Evolutionary conservation across 2,797 vertebrate genomes (phyloP).

Genomic region (Onychomys torridus): DNA sequence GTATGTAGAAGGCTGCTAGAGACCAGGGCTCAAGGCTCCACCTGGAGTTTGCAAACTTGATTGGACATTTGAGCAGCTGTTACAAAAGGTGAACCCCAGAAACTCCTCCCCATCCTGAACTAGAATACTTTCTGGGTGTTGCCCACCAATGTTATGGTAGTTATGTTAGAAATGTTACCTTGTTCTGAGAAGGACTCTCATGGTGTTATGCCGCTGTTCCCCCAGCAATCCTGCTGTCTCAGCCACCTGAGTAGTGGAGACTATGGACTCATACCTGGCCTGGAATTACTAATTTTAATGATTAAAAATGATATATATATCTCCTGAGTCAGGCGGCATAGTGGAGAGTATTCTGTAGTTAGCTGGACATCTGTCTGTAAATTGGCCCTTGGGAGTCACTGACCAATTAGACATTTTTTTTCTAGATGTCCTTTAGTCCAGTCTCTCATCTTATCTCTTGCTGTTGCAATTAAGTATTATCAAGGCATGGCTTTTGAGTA

Average conservation of each 20-base stretch:
- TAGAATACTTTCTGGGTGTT: not conserved
- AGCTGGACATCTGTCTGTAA: conserved; percentile 5
- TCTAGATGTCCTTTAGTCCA: conserved; percentile 63
- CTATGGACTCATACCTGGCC: not conserved
- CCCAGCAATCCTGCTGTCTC: not conserved
- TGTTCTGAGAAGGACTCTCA: not conserved
- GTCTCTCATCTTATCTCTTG: conserved; percentile 76
- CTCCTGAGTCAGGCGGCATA: not conserved
- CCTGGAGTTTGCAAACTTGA: not conserved
- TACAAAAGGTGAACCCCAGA: not conserved
- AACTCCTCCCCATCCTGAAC: not conserved
- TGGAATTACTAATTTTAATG: not conserved
- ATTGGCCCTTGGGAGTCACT: not conserved
- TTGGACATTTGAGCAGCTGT: not conserved
- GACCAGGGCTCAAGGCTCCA: not conserved
- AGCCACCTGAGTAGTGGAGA: not conserved
- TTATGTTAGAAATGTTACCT: not conserved
- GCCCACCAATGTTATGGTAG: not conserved
- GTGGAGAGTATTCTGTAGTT: not conserved
- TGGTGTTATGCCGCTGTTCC: not conserved
- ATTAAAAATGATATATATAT: not conserved
- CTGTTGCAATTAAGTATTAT: conserved; percentile 68
- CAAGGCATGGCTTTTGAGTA: conserved; percentile 59
- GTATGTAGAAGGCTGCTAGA: not conserved
- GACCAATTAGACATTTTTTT: conserved; percentile 7